A percentile compares a stretch with the other conserved stretches of the same genome.
Conservation (phyloP, 2,113 vertebrate genomes). For the Hepsetus odoe region DNA sequence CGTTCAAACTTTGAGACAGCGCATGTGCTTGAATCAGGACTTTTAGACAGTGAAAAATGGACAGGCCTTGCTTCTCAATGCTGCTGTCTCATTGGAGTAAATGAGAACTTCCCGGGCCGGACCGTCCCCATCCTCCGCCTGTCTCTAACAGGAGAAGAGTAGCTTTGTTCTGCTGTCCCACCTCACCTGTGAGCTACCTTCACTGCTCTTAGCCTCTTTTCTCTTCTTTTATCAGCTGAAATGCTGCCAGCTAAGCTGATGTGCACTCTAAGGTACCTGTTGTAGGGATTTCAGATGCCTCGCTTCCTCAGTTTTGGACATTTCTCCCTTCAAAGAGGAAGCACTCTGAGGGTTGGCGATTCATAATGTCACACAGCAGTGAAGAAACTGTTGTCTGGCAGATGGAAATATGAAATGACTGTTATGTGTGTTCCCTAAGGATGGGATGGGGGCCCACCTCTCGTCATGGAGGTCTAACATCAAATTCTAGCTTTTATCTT, state of each 20-base stretch:
- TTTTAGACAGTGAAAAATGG: constrained; percentile 53
- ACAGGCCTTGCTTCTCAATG: constrained; percentile 30
- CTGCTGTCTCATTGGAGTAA: constrained; percentile 28
- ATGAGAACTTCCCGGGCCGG: constrained; percentile 31
- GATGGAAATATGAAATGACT: not conserved
- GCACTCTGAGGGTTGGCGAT: not conserved
- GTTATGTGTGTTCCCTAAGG: too few species aligned
- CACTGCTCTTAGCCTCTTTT: constrained; percentile 23
- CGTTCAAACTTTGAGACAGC: constrained; percentile 32
- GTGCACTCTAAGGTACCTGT: not conserved
- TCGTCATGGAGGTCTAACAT: not conserved
- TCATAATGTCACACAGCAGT: not conserved
- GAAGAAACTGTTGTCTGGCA: not conserved
- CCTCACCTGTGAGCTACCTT: constrained; percentile 18
- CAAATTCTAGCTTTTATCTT: not conserved
- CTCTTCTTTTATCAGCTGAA: constrained; percentile 26
- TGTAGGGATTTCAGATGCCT: constrained; percentile 13
- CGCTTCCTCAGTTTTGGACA: constrained; percentile 4
- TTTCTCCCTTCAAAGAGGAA: constrained; percentile 3
- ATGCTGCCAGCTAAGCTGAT: constrained; percentile 23
- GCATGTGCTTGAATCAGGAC: constrained; percentile 13
- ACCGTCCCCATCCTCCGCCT: constrained; percentile 11
- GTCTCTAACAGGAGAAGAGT: constrained; percentile 22
- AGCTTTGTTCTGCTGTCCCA: constrained; percentile 48
- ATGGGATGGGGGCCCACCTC: not conserved